Base-by-base conservation (phyloP, 2,113 vertebrate species). In the Psettodes erumei region DNA sequence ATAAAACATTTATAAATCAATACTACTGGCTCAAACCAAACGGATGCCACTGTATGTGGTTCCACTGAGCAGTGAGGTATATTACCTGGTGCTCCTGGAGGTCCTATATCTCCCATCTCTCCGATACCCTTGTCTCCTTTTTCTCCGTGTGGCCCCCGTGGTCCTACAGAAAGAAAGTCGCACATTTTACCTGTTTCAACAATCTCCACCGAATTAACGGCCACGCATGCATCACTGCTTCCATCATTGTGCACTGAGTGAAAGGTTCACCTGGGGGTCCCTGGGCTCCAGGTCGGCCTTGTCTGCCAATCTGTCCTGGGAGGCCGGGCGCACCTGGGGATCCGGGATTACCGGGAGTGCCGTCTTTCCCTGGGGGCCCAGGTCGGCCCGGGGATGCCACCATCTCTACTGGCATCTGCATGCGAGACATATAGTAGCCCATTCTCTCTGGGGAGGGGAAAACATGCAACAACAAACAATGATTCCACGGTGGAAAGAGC, bases 41-140 rank as follows among this genome's bases (percentile, higher is more conserved):
- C 50, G 27, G 3, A 47, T 67, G 11, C 43, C 16, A 27, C 18
- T 66, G 8, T 33, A 64, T n/a, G 3, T n/a, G 3, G 9, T 35
- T 37, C 51, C 9, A 45, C 65, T 4, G 18, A 37, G 8, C 5
- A 54, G 42, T 55, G 3, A 18, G 43, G 8, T 32, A 80, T 7
- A 59, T 90, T 90, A 99, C 98, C 97, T 94, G 95, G 96, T 67
- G 95, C 92, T 11, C 98, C 98, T 0, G 96, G 97, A 9, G 95
- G 94, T 66, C 97, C 97, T 4, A 81, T 86, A 79, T 99, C 98
- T 86, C 98, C 98, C 93, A 96, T 94, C 38, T 95, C 73, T 53
- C 98, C 98, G 27, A 96, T 21, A 0, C 98, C 98, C 48, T 92
- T 96, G 71, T 97, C 96, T 42, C 98, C 98, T 33, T 95, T 98